Base-by-base conservation (phyloP, 2,797 vertebrate species). In the Catostomus latipinnis region DNA sequence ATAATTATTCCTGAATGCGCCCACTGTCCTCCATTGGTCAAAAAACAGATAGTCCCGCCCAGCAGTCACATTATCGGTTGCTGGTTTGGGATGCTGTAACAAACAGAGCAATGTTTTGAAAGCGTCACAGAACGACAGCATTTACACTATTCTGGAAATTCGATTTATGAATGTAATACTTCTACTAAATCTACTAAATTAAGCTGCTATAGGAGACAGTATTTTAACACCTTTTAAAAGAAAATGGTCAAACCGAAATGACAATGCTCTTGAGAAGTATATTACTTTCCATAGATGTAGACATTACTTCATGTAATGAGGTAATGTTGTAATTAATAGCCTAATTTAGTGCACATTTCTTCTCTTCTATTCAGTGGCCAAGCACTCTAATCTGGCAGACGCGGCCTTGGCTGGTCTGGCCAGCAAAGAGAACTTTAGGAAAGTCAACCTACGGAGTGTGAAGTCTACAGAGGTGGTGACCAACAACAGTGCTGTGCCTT, bases 341-440 rank as follows among this genome's bases (percentile, higher is more conserved):
- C n/a, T 58, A 57, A 22, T 66, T 54, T n/a, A n/a, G 12, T 76
- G 12, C 12, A 50, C 63, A 50, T 68, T 58, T 4, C 16, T 34
- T 34, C 5, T 66, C 6, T 48, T 49, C 16, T 18, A 18, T 34
- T 13, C 76, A 95, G 94, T 95, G 94, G 93, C 94, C 4, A 95
- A 95, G 83, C 94, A 95, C 87, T 95, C 94, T 12, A 94, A 92
- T 82, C 76, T 94, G 76, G 93, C 95, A 0, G 95, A 95, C 5
- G 92, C 92, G 34, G 93, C 94, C 6, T 80, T 95, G 86, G 94
- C 94, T 0, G 95, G 94, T 11, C 92, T 95, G 34, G 94, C 95
- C 73, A 95, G 94, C 88, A 95, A 94, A 85, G 95, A 95, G 83
- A 95, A 95, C 90, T 95, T 95, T 82, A 92, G 91, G 71, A 94